A percentile compares a stretch with the other conserved stretches of the same genome.
Conservation (phyloP, 2,888 invertebrate genomes). For the Drosophila algonquin region DNA sequence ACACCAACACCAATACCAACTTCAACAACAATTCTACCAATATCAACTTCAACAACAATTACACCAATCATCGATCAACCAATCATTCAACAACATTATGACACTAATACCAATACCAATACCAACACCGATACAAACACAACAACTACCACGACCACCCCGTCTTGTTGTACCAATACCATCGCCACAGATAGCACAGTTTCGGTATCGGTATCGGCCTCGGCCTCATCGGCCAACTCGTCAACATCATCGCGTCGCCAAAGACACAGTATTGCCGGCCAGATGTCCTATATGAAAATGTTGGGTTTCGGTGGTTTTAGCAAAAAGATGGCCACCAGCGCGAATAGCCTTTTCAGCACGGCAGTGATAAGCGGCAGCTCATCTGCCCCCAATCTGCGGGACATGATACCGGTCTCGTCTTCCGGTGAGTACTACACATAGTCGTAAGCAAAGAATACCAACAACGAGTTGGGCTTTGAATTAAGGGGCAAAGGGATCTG, state of each 20-base stretch:
- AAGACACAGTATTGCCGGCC: slow-evolving; percentile 97
- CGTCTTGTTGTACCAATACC: slow-evolving; percentile 76
- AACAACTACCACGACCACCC: slow-evolving; percentile 50
- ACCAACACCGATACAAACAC: slow-evolving; percentile 23
- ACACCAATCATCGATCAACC: slow-evolving; percentile 38
- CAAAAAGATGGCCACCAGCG: slow-evolving; percentile 88
- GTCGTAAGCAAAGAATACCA: not conserved
- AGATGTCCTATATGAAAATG: slow-evolving; percentile 97
- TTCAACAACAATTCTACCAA: slow-evolving; percentile 36
- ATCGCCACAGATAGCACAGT: slow-evolving; percentile 82
- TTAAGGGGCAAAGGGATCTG: too few species aligned
- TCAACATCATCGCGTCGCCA: slow-evolving; percentile 89
- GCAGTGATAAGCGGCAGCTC: slow-evolving; percentile 98
- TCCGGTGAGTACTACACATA: slow-evolving; percentile 87
- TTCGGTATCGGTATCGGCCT: slow-evolving; percentile 72
- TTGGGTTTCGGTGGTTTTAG: slow-evolving; percentile 90
- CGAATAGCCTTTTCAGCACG: slow-evolving; percentile 96
- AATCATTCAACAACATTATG: slow-evolving; percentile 34
- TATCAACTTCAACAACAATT: slow-evolving; percentile 37
- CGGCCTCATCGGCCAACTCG: slow-evolving; percentile 82
- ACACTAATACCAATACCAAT: slow-evolving; percentile 36
- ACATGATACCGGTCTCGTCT: slow-evolving; percentile 91
- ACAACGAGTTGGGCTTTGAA: not conserved
- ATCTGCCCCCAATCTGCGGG: slow-evolving; percentile 94
- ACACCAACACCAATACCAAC: slow-evolving; percentile 26